A percentile compares a stretch with the other conserved stretches of the same genome.
Evolutionary conservation across 64 coral and sea anemone species (phyloP).

Genomic region (Montipora sp.): DNA sequence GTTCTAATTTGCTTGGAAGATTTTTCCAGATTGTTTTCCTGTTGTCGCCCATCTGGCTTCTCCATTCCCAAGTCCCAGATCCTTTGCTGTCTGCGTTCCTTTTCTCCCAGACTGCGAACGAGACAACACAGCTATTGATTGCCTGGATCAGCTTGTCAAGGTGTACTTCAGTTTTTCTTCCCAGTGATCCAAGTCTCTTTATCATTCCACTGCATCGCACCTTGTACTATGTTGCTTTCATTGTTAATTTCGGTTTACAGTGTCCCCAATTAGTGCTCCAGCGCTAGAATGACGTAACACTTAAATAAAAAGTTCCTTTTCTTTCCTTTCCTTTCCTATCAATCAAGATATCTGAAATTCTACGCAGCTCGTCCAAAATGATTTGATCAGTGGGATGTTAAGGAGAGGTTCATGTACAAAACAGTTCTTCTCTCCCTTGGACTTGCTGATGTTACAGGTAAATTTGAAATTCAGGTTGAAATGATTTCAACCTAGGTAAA

Average conservation of each 20-base stretch:
- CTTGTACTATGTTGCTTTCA: conserved; percentile 24
- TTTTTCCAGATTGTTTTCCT: conserved; percentile 39
- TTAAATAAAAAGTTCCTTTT: no score
- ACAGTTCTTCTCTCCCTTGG: no score
- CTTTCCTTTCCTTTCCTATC: background rate
- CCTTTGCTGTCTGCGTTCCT: conserved; percentile 35
- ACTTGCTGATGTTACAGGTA: no score
- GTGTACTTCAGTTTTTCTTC: conserved; percentile 8
- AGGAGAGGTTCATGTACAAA: no score
- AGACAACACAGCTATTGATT: conserved; percentile 24
- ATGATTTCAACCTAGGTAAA: no score
- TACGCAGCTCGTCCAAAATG: conserved; percentile 39
- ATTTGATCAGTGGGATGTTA: background rate
- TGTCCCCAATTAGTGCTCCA: no score
- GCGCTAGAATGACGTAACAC: no score
- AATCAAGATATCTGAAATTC: conserved; percentile 33
- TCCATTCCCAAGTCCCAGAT: conserved; percentile 32
- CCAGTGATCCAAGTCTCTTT: background rate
- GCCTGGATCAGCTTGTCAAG: conserved; percentile 24
- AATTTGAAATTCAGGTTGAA: no score
- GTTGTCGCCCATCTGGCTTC: conserved; percentile 24
- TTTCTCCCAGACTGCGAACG: background rate
- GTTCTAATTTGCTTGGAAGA: background rate
- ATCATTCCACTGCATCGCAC: conserved; percentile 26
- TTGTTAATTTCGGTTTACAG: no score